Evolutionary conservation across 2,888 invertebrate genomes (phyloP).

Genomic region (Sipha maydis): DNA sequence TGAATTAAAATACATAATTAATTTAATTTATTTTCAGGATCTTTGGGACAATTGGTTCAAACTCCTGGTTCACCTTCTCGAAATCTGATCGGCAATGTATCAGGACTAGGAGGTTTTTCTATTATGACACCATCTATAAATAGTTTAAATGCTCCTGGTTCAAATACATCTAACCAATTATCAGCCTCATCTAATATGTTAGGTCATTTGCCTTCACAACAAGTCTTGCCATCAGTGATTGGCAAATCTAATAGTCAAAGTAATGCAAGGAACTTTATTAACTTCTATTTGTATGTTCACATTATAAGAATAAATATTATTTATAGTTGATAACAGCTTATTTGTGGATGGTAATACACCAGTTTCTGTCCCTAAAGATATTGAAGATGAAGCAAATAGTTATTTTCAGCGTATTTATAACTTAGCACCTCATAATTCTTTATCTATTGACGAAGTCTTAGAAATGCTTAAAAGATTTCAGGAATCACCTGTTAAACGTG

Average conservation of each 20-base stretch:
- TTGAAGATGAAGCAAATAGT: slow-evolving; percentile 98
- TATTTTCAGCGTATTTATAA: slow-evolving; percentile 99
- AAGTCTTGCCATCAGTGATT: slow-evolving; percentile 24
- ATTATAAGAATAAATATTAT: neutral
- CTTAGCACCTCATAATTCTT: slow-evolving; percentile 91
- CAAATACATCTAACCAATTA: slow-evolving; percentile 76
- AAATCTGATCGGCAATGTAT: slow-evolving; percentile 20
- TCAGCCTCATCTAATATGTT: slow-evolving; percentile 65
- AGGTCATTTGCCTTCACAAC: slow-evolving; percentile 2
- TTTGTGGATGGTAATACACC: slow-evolving; percentile 77
- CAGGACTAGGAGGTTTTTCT: slow-evolving; percentile 26
- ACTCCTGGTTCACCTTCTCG: slow-evolving; percentile 84
- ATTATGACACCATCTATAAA: slow-evolving; percentile 72
- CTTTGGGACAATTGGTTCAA: slow-evolving; percentile 77
- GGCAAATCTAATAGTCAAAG: slow-evolving; percentile 12
- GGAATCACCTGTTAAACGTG: slow-evolving; percentile 86
- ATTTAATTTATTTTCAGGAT: slow-evolving; percentile 59
- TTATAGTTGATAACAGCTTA: slow-evolving; percentile 66
- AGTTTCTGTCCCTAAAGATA: slow-evolving; percentile 88
- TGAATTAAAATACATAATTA: neutral
- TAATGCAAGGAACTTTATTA: neutral
- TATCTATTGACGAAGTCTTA: slow-evolving; percentile 94
- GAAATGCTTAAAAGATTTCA: slow-evolving; percentile 96
- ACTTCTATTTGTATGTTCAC: neutral
- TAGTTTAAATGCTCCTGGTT: slow-evolving; percentile 72